These are phyloP conservation scores for Euwallacea similis DNA, from an alignment of 1,140 invertebrate genomes.

Conservation along the genomic window DNA sequence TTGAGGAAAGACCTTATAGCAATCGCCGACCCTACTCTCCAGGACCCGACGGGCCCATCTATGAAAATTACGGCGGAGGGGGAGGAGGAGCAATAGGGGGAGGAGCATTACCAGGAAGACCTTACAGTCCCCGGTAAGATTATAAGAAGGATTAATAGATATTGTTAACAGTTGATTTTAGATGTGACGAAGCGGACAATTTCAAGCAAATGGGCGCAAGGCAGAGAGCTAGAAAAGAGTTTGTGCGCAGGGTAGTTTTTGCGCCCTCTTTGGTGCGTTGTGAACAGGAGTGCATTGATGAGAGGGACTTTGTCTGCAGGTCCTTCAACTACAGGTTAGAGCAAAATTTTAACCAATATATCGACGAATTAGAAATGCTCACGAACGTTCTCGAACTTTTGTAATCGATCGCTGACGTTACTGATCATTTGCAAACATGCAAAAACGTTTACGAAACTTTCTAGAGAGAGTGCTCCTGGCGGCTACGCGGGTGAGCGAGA, in stretches of 20 bases:
- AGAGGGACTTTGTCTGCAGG: constrained; percentile 81
- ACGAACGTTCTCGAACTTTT: too few species aligned
- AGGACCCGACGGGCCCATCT: constrained; percentile 52
- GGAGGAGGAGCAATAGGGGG: neutral
- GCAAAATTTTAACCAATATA: too few species aligned
- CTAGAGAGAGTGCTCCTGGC: constrained; percentile 57
- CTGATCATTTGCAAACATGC: too few species aligned
- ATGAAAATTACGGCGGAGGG: constrained; percentile 42
- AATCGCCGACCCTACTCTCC: constrained; percentile 49
- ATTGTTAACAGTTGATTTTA: constrained; percentile 14
- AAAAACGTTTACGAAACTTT: neutral
- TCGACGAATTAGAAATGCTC: too few species aligned
- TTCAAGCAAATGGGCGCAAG: constrained; percentile 78
- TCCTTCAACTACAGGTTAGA: constrained; percentile 81
- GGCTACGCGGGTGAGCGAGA: constrained; percentile 63
- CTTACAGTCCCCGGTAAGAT: constrained; percentile 3
- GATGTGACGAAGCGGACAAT: constrained; percentile 72
- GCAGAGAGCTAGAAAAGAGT: constrained; percentile 75
- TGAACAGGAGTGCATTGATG: constrained; percentile 79
- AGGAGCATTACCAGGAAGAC: constrained; percentile 30
- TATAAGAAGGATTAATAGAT: too few species aligned
- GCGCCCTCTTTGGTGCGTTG: constrained; percentile 75
- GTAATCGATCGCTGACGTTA: too few species aligned
- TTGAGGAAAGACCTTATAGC: constrained; percentile 44
- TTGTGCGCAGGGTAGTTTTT: constrained; percentile 72